Percentiles rank a stretch among this genome's conserved stretches.
Conservation (phyloP, 2,113 vertebrate genomes). For the Climacteris rufus region DNA sequence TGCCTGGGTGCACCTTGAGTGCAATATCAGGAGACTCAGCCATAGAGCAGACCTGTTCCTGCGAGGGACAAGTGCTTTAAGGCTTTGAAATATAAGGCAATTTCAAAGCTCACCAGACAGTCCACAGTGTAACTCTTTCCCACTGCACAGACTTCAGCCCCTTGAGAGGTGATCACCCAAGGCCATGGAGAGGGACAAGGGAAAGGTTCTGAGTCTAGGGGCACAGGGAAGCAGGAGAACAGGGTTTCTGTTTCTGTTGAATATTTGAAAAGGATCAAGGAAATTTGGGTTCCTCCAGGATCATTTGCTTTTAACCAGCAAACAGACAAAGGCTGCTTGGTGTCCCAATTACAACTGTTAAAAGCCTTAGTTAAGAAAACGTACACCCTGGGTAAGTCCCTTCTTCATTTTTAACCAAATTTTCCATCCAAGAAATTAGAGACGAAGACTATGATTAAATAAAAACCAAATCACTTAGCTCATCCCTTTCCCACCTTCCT, state of each 20-base stretch:
- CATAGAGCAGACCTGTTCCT: not conserved
- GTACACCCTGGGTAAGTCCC: not conserved
- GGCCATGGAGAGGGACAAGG: not conserved
- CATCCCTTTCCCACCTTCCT: not conserved
- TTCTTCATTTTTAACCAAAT: not conserved
- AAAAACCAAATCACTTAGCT: not conserved
- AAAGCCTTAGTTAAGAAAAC: not conserved
- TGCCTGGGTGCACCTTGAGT: fast-evolving
- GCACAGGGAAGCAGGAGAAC: not conserved
- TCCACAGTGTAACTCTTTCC: not conserved
- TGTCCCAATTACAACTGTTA: not conserved
- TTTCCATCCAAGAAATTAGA: not conserved
- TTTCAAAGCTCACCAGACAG: not conserved
- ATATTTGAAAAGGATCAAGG: not conserved
- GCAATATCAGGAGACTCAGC: not conserved
- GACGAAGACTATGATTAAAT: not conserved
- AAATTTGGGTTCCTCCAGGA: not conserved
- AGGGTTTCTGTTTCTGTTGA: not conserved
- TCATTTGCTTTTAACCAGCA: not conserved
- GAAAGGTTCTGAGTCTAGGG: not conserved
- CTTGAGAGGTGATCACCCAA: fast-evolving
- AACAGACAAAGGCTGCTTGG: not conserved
- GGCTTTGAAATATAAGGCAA: not conserved
- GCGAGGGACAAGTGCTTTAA: not conserved
- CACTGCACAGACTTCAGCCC: not conserved